A percentile compares a stretch with the other conserved stretches of the same genome.
phyloP scores from a whole-genome alignment of 2,888 invertebrate species.

The Idaea aversata region DNA sequence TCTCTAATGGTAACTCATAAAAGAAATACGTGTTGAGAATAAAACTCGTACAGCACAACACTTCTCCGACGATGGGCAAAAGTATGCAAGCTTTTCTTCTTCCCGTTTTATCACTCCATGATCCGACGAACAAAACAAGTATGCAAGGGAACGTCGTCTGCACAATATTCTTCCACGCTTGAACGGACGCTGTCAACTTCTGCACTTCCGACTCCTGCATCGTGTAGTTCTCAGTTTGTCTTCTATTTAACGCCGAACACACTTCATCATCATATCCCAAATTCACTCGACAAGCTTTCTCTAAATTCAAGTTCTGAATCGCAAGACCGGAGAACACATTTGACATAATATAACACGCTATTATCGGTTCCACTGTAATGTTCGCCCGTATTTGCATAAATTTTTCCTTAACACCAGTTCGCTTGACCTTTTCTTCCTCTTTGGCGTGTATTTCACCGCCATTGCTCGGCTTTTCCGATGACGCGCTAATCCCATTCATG shows the following conservation, averaged over 20 bases:
- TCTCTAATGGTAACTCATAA: slow-evolving; percentile 79
- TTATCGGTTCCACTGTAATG: slow-evolving; percentile 85
- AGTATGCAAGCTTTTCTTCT: slow-evolving; percentile 81
- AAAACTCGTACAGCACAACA: slow-evolving; percentile 73
- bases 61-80: slow-evolving; percentile 78
- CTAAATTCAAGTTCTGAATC: slow-evolving; percentile 90
- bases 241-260: slow-evolving; percentile 86
- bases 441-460: slow-evolving; percentile 49
- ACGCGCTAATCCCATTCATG: slow-evolving; percentile 69
- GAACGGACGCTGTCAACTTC: slow-evolving; percentile 79
- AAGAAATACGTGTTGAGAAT: slow-evolving; percentile 80
- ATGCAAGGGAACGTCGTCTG: slow-evolving; percentile 80
- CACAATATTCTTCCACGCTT: slow-evolving; percentile 79
- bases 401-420: slow-evolving; percentile 61
- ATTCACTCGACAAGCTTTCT: slow-evolving; percentile 92
- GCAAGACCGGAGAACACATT: slow-evolving; percentile 86
- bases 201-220: slow-evolving; percentile 83
- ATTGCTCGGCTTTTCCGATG: slow-evolving; percentile 55
- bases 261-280: slow-evolving; percentile 86
- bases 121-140: slow-evolving; percentile 80
- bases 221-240: slow-evolving; percentile 86
- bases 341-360: slow-evolving; percentile 85
- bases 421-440: slow-evolving; percentile 52
- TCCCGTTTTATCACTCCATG: slow-evolving; percentile 82
- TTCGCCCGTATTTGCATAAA: slow-evolving; percentile 77